Evolutionary conservation across 2,797 vertebrate species (phyloP), one percentile per base, ranked within the genome.

Genomic region (Pyrocephalus nanus): DNA sequence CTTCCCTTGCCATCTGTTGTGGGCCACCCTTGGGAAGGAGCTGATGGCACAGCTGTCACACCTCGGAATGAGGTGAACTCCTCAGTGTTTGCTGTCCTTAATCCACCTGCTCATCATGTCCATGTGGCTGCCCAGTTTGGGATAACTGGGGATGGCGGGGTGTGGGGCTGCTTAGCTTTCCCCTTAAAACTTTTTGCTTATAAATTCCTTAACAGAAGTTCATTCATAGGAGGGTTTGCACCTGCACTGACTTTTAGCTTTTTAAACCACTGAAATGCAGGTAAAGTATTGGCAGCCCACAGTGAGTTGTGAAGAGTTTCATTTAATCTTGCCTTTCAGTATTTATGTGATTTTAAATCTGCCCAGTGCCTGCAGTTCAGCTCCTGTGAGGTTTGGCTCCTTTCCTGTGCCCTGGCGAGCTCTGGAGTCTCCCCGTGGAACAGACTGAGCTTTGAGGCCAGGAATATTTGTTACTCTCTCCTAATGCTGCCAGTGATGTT

Each of bases 371-470:
- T 51, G 26, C 36, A 43, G 10, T 60, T 81, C 54, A 27, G 15
- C 48, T 51, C 9, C 1, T 6, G 1, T 4, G 16, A 64, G 38
- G 45, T 18, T 74, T 8, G 7, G 26, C n/a, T 55, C 6, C 27
- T 57, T 23, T 40, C 14, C 22, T 1, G 0, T 38, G 58, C 40
- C 51, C 47, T 36, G 61, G 21, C 9, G 10, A 69, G 34, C 19
- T 58, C 30, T 30, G 8, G 32, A 7, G 32, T 26, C 27, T 36
- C 27, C 20, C 6, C 0, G 0, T 5, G 12, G 30, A 42, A 36
- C n/a, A 70, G 69, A 29, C 30, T 0, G 1, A 53, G 36, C 23
- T 53, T 58, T 43, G 23, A 27, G 26, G 61, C 26, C 20, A 51
- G 42, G 17, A 69, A n/a, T 4, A 11, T 16, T 47, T 76, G 34